A percentile compares a stretch with the other conserved stretches of the same genome.
phyloP scores from a whole-genome alignment of 2,113 vertebrate genomes.

The Hoplias malabaricus region DNA sequence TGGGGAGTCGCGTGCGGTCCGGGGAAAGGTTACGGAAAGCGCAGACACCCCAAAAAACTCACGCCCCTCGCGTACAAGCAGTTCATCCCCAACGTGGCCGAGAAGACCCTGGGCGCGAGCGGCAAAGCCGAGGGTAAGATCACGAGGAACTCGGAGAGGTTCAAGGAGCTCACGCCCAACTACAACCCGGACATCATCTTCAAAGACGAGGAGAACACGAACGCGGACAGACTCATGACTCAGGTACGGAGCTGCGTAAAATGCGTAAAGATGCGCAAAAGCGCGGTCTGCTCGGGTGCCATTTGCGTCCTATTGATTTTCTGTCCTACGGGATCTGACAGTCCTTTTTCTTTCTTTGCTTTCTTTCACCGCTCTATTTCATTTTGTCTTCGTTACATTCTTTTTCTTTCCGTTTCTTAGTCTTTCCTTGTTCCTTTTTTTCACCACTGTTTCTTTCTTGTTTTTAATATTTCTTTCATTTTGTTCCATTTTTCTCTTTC shows the following conservation, averaged over 20 bases:
- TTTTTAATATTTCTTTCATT: no score
- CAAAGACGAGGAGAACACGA: slow-evolving; percentile 90
- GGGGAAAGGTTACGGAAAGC: slow-evolving; percentile 85
- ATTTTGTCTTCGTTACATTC: no score
- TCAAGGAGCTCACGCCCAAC: slow-evolving; percentile 89
- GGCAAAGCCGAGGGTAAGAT: slow-evolving; percentile 89
- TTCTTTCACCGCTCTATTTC: no score
- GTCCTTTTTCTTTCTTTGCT: no score
- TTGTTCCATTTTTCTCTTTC: no score
- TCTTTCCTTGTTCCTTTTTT: no score
- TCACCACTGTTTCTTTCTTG: no score
- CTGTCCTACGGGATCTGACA: no score
- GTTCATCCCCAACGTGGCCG: slow-evolving; percentile 89
- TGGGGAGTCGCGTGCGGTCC: slow-evolving; percentile 82
- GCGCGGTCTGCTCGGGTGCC: no score
- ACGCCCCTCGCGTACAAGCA: slow-evolving; percentile 89
- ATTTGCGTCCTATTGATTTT: no score
- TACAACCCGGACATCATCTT: slow-evolving; percentile 93
- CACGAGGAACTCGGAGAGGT: slow-evolving; percentile 84
- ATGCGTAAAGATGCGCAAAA: slow-evolving; percentile 58
- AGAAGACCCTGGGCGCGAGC: slow-evolving; percentile 89
- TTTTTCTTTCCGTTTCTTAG: no score
- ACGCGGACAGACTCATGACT: slow-evolving; percentile 89
- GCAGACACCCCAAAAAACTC: slow-evolving; percentile 85
- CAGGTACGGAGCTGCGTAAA: slow-evolving; percentile 76